phyloP scores from a whole-genome alignment of 2,113 vertebrate species.

The Bubo bubo region DNA sequence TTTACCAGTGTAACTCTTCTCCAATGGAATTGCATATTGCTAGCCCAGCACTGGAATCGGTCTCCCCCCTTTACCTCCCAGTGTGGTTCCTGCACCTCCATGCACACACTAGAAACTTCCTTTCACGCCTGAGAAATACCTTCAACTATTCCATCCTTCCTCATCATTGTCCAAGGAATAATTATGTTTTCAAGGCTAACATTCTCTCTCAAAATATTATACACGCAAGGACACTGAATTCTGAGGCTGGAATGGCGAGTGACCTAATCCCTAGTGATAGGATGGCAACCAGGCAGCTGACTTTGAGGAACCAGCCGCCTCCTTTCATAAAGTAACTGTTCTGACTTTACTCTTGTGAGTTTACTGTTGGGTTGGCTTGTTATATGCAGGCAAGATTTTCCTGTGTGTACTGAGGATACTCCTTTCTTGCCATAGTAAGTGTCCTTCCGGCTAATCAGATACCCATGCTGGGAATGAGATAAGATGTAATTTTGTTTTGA shows the following conservation, averaged over 20 bases:
- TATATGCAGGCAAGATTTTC: background rate
- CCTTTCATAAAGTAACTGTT: background rate
- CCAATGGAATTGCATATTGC: background rate
- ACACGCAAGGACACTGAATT: background rate
- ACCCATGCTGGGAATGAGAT: slow-evolving; percentile 24
- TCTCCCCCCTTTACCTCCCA: background rate
- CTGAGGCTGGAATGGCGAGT: background rate
- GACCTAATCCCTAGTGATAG: background rate
- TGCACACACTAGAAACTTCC: background rate
- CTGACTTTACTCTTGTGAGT: background rate
- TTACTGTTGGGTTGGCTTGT: background rate
- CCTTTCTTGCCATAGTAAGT: background rate
- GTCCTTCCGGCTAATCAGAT: slow-evolving; percentile 46
- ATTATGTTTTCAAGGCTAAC: background rate
- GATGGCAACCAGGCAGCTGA: background rate
- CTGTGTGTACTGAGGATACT: background rate
- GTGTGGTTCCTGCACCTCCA: background rate
- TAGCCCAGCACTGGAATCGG: background rate
- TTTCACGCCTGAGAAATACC: background rate
- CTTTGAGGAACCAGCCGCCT: background rate
- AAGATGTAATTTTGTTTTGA: slow-evolving; percentile 48
- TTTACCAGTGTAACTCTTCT: background rate
- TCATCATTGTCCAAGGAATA: background rate
- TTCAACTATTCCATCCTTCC: background rate
- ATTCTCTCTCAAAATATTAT: background rate